Conservation (phyloP, 2,888 invertebrate genomes). For the Tipula unca region DNA sequence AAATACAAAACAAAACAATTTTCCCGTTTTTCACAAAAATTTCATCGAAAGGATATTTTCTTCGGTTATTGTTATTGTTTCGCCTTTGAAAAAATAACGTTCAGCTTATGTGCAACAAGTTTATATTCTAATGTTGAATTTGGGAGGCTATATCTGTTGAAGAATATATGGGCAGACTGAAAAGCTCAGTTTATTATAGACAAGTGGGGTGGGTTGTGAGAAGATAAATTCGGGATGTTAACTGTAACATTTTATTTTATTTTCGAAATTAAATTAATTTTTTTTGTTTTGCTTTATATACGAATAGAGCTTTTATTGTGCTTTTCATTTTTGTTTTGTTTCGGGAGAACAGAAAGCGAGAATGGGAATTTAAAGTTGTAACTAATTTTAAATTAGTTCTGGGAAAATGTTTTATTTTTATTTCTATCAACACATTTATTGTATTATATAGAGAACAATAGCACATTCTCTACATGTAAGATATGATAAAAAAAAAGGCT, state of each 20-base stretch:
- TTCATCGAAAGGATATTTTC: neutral
- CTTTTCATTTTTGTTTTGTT: neutral
- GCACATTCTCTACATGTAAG: too few species aligned
- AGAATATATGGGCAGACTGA: neutral
- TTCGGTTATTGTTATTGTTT: neutral
- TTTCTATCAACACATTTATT: too few species aligned
- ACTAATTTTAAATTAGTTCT: too few species aligned
- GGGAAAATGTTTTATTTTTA: too few species aligned
- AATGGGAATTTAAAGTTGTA: too few species aligned
- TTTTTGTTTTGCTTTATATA: neutral
- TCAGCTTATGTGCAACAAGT: neutral
- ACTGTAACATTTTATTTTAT: neutral
- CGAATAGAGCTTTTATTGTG: neutral
- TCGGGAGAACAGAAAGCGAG: too few species aligned
- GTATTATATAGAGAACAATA: too few species aligned
- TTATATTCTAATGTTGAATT: neutral
- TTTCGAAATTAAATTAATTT: neutral
- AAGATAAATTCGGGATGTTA: neutral
- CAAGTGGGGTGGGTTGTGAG: neutral
- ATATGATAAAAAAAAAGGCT: too few species aligned
- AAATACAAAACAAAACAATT: neutral
- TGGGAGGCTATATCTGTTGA: neutral
- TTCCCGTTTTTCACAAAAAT: neutral
- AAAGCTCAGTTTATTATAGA: neutral
- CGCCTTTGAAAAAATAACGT: neutral